Evolutionary conservation across 2,888 invertebrate genomes (phyloP), one percentile per base, ranked within the genome.

Genomic region (Glaucopsyche alexis): DNA sequence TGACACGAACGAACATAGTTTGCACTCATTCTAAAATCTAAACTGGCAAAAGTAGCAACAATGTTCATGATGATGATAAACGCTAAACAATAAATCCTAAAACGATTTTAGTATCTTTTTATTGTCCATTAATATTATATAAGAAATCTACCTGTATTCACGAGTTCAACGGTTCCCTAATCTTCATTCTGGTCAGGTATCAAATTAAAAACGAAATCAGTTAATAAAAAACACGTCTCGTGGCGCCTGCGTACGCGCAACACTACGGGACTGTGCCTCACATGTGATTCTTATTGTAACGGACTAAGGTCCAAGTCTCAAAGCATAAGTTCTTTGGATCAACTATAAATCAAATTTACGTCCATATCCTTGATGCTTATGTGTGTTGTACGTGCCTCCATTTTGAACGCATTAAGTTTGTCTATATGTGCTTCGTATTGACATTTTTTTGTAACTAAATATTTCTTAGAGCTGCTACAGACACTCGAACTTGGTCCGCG

Each of bases 301-400:
- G 0, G 0, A 3, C 55, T 79, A 87, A 78, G 79, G 81, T 77
- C 69, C 65, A 79, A 75, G 82, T 81, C 84, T 38, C 45, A 50
- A 69, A 49, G 29, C 38, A 75, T 42, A 72, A 55, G 73, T 77
- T 73, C 52, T 77, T 80, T 74, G 81, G 78, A 75, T 71, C 72
- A 40, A 77, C 80, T 81, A 90, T 91, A 91, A 91, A 91, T 91
- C 91, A 92, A 91, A 88, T 89, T 86, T 85, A 85, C 85, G 82
- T 83, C 83, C 80, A 83, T 83, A 82, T 83, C 85, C 84, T 81
- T 66, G 65, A 40, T 29, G 72, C 47, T 47, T 49, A 45, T 72
- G 49, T 49, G 40, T 67, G 52, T 72, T 9, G 42, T 67, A 50
- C 29, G 67, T 67, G 16, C 19, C 42, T 52, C 50, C 40, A 50